phyloP scores from a whole-genome alignment of 2,797 vertebrate genomes.

The Arrhamphus sclerolepis region DNA sequence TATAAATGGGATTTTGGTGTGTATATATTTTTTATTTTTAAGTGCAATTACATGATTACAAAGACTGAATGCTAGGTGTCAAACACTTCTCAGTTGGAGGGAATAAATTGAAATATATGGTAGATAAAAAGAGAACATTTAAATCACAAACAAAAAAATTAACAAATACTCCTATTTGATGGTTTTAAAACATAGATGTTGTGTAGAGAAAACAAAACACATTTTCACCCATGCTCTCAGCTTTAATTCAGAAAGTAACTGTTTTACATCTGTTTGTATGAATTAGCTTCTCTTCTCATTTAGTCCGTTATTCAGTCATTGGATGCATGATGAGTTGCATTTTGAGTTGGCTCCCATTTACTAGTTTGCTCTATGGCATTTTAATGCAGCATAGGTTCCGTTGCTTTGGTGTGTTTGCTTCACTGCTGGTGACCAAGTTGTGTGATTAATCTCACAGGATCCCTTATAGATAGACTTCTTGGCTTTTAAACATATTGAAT shows the following conservation, averaged over 20 bases:
- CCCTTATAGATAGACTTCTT: conserved; percentile 10
- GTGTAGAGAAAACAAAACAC: conserved; percentile 57
- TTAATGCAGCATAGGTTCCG: conserved; percentile 54
- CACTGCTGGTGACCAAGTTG: conserved; percentile 63
- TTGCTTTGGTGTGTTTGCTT: conserved; percentile 61
- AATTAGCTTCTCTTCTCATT: conserved; percentile 56
- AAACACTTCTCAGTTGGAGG: conserved; percentile 59
- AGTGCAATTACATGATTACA: conserved; percentile 83
- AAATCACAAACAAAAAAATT: conserved; percentile 35
- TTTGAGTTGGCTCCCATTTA: conserved; percentile 38
- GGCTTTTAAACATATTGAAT: conserved; percentile 31
- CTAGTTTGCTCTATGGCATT: conserved; percentile 53
- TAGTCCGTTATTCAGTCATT: conserved; percentile 50
- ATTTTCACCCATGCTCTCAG: conserved; percentile 48
- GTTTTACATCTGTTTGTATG: conserved; percentile 45
- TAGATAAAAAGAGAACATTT: conserved; percentile 43
- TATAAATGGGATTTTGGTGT: conserved; percentile 78
- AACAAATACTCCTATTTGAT: conserved; percentile 49
- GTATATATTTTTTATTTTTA: conserved; percentile 83
- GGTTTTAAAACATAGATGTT: conserved; percentile 62
- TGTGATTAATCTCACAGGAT: conserved; percentile 34
- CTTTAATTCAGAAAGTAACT: conserved; percentile 48
- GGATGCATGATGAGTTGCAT: conserved; percentile 58
- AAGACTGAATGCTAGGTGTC: conserved; percentile 75
- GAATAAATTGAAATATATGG: conserved; percentile 65